phyloP scores from a whole-genome alignment of 2,888 invertebrate genomes.

The Tetragnatha montana region DNA sequence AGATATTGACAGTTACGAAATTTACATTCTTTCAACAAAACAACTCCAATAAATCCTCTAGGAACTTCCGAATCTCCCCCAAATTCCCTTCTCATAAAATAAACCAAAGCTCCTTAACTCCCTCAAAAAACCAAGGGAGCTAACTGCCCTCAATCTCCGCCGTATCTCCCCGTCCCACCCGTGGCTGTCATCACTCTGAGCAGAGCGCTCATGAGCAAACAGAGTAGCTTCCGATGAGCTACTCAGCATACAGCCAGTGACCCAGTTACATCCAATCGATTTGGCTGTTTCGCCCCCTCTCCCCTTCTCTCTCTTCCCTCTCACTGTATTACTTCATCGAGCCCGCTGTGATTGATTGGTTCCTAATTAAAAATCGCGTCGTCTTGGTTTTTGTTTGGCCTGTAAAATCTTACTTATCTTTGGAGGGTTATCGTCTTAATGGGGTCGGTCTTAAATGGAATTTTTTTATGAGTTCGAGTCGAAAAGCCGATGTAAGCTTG shows the following conservation, averaged over 20 bases:
- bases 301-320: neutral
- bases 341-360: neutral
- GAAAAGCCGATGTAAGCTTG: too few species aligned
- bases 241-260: slow-evolving; percentile 63
- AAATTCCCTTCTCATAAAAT: too few species aligned
- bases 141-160: neutral
- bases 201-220: slow-evolving; percentile 32
- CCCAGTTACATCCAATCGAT: slow-evolving; percentile 64
- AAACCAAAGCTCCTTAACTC: too few species aligned
- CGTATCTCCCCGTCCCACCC: neutral
- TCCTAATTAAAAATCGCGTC: neutral
- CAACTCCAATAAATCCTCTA: too few species aligned
- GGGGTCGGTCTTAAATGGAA: neutral
- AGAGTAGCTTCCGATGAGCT: slow-evolving; percentile 31
- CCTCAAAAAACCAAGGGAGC: too few species aligned
- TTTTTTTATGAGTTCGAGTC: too few species aligned
- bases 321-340: neutral
- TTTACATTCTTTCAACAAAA: too few species aligned
- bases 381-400: neutral
- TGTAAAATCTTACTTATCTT: neutral
- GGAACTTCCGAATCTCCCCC: too few species aligned
- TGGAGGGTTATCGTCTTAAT: neutral
- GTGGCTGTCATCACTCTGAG: neutral
- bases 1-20: too few species aligned
- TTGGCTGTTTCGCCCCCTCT: slow-evolving; percentile 22